A percentile compares a stretch with the other conserved stretches of the same genome.
Evolutionary conservation across 2,113 vertebrate genomes (phyloP).

Genomic region (Psilopogon haemacephalus): DNA sequence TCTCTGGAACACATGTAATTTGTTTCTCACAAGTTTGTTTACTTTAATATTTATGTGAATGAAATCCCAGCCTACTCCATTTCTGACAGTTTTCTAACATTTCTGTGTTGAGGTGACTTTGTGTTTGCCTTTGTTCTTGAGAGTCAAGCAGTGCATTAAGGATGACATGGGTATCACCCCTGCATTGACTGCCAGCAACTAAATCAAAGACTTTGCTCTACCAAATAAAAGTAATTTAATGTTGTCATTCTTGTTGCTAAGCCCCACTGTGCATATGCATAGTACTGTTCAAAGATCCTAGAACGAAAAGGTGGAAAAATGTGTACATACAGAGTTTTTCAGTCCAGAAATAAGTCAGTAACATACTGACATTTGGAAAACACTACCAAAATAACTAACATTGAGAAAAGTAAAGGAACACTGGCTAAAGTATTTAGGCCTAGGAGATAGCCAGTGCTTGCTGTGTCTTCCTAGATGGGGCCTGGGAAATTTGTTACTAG

Average conservation of each 20-base stretch:
- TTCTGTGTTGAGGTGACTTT: not conserved
- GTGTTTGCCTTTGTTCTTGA: not conserved
- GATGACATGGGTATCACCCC: not conserved
- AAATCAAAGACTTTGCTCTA: not conserved
- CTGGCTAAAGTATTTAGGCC: not conserved
- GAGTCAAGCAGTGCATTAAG: not conserved
- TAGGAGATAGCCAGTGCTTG: not conserved
- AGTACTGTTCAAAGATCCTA: not conserved
- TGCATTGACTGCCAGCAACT: not conserved
- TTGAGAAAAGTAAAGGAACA: not conserved
- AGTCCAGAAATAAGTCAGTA: not conserved
- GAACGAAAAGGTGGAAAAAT: not conserved
- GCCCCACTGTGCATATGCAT: fast-evolving
- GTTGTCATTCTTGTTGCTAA: not conserved
- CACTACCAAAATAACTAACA: not conserved
- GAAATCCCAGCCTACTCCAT: not conserved
- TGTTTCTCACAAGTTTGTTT: not conserved
- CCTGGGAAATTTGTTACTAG: not conserved
- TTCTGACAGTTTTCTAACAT: not conserved
- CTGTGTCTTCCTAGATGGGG: not conserved
- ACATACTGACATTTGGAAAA: not conserved
- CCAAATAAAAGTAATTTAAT: not conserved
- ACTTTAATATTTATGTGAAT: not conserved
- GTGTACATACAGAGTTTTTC: not conserved
- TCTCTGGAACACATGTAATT: not conserved